These are phyloP conservation scores for Cheilosia pagana DNA, from an alignment of 2,888 invertebrate species.

Conservation along the genomic window DNA sequence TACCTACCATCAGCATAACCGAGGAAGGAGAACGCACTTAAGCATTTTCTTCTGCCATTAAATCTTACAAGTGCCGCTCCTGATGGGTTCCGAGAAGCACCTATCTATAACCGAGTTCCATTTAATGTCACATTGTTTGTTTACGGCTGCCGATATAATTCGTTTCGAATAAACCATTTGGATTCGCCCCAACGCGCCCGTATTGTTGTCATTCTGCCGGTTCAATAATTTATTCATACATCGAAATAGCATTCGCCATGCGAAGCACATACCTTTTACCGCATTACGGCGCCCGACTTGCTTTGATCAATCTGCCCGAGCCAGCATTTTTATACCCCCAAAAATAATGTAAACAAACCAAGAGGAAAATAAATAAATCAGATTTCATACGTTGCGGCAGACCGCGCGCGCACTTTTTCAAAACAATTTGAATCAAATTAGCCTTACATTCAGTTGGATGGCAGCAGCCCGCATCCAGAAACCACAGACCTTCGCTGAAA, in stretches of 20 bases:
- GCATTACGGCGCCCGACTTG: background rate
- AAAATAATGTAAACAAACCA: background rate
- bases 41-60: too few species aligned
- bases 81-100: too few species aligned
- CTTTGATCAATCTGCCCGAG: background rate
- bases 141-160: background rate
- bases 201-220: background rate
- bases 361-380: conserved; percentile 14
- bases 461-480: background rate
- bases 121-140: background rate
- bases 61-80: too few species aligned
- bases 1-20: too few species aligned
- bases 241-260: background rate
- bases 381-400: conserved; percentile 2
- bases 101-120: background rate
- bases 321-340: background rate
- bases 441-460: background rate
- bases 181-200: background rate
- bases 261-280: background rate
- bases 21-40: too few species aligned
- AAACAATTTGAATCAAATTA: conserved; percentile 40
- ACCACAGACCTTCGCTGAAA: conserved; percentile 21
- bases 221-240: conserved; percentile 17
- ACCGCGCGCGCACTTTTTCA: background rate
- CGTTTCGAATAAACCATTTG: background rate